Evolutionary conservation across 2,113 vertebrate genomes (phyloP).

Genomic region (Columba janthina): DNA sequence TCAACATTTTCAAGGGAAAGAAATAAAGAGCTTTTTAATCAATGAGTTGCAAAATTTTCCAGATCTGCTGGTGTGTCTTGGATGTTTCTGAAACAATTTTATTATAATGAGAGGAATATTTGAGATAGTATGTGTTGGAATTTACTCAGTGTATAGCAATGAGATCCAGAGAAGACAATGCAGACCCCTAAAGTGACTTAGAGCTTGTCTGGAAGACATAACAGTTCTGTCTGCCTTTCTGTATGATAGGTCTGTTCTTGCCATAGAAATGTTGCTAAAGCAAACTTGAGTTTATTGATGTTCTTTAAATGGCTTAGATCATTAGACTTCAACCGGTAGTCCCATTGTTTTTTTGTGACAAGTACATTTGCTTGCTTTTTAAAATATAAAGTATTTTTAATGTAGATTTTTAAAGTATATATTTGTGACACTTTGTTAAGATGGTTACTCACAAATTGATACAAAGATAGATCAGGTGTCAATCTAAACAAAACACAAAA

Average conservation of each 20-base stretch:
- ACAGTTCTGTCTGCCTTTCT: neutral
- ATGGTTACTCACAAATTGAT: neutral
- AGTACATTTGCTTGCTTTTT: neutral
- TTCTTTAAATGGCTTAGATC: neutral
- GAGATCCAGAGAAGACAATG: neutral
- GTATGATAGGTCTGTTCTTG: neutral
- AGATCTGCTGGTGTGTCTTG: neutral
- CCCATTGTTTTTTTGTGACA: neutral
- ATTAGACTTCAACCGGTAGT: neutral
- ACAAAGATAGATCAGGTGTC: neutral
- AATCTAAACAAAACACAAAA: neutral
- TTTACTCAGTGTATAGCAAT: neutral
- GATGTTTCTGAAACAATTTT: neutral
- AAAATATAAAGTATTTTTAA: neutral
- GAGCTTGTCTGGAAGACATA: neutral
- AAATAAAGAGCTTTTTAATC: neutral
- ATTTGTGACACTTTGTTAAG: neutral
- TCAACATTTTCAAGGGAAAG: neutral
- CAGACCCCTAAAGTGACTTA: neutral
- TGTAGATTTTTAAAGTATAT: neutral
- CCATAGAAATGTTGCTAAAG: neutral
- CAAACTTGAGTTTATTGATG: neutral
- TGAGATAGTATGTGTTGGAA: neutral
- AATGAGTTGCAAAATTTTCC: neutral
- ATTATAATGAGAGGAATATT: neutral